Conservation (phyloP, 2,797 vertebrate species). For the Craterocephalus amniculus region DNA sequence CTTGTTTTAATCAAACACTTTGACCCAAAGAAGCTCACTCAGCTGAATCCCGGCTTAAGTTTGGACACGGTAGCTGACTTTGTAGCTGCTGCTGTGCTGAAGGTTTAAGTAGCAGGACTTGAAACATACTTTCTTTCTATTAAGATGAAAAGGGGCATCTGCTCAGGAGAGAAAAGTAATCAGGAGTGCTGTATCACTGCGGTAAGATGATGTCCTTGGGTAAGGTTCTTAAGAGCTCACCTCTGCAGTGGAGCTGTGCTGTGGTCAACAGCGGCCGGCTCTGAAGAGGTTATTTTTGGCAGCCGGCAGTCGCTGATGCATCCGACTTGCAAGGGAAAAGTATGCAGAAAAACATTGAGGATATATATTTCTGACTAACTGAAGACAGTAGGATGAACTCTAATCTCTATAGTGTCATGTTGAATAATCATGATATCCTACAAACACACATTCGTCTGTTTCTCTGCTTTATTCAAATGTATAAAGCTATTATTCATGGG, state of each 20-base stretch:
- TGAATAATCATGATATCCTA: neutral
- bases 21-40: constrained; percentile 1
- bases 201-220: constrained; percentile 38
- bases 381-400: neutral
- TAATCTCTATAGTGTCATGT: neutral
- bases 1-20: constrained; percentile 5
- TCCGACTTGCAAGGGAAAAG: neutral
- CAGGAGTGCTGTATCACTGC: constrained; percentile 25
- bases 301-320: constrained; percentile 35
- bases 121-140: constrained; percentile 7
- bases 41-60: constrained; percentile 4
- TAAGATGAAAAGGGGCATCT: constrained; percentile 11
- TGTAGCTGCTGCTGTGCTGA: constrained; percentile 3
- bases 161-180: constrained; percentile 21
- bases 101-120: constrained; percentile 6
- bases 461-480: neutral
- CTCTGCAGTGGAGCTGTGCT: constrained; percentile 41
- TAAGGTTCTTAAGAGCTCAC: constrained; percentile 22
- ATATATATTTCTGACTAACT: fast-evolving
- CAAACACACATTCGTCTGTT: neutral
- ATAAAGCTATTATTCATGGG: neutral
- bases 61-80: constrained; percentile 3
- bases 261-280: constrained; percentile 42
- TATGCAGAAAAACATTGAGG: neutral
- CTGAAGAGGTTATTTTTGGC: constrained; percentile 50